phyloP scores from a whole-genome alignment of 2,888 invertebrate genomes.

The Junonia oenone region DNA sequence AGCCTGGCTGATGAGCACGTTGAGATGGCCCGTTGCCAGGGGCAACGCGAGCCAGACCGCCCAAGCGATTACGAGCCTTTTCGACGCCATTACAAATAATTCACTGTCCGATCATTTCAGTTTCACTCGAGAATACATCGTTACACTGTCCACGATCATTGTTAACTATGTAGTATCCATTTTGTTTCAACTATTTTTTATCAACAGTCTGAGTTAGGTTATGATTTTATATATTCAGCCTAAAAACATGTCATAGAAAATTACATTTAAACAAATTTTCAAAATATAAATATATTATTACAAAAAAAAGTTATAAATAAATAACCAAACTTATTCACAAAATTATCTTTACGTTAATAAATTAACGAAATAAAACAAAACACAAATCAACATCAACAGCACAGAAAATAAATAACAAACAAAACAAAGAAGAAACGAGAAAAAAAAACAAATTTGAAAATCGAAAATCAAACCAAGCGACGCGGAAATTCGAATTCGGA shows the following conservation, averaged over 20 bases:
- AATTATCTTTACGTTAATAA: background rate
- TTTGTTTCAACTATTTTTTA: constrained; percentile 20
- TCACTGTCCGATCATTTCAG: constrained; percentile 57
- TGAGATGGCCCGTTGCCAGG: constrained; percentile 84
- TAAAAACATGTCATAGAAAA: background rate
- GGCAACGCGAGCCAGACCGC: constrained; percentile 69
- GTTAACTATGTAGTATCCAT: constrained; percentile 43
- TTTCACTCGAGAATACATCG: constrained; percentile 62
- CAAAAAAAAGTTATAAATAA: background rate
- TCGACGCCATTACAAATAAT: constrained; percentile 56
- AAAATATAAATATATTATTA: constrained; percentile 1
- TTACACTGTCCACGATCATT: constrained; percentile 34
- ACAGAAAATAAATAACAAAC: background rate
- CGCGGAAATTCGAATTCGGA: constrained; percentile 32
- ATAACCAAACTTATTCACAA: background rate
- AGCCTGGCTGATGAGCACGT: constrained; percentile 88
- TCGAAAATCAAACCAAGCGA: constrained; percentile 15
- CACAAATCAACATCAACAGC: background rate
- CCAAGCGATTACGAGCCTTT: constrained; percentile 63
- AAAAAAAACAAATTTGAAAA: background rate
- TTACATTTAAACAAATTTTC: background rate
- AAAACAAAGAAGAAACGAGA: too few relatives aligned
- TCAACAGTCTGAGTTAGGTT: constrained; percentile 5
- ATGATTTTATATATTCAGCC: background rate
- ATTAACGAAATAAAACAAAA: constrained; percentile 10